Base-by-base conservation (phyloP, 1,140 invertebrate genomes). In the Adoxophyes honmai region DNA sequence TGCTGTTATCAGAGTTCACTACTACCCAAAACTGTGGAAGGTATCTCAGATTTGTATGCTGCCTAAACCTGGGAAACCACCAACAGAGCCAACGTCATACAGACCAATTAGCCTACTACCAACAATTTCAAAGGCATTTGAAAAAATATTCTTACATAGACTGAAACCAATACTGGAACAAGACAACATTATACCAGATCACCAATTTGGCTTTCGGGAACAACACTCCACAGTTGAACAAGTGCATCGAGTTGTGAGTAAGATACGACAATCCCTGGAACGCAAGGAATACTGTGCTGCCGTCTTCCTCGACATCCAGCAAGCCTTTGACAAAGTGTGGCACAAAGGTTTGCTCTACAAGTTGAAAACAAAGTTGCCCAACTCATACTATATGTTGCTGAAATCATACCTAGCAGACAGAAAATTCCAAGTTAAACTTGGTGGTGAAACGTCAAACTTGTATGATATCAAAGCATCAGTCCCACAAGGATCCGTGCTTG, bases 1-100 rank as follows among this genome's bases (percentile, higher is more conserved):
- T n/a, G 33, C 52, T 9, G 33, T 55, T n/a, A 13, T 61, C n/a
- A 38, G 55, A 52, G 33, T 54, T 1, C 9, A 28, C 1, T 42
- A 57, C 11, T 56, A 15, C 11, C 59, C 54, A 3, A 18, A 18
- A 1, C n/a, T 61, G 4, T 61, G 59, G 54, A 54, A 53, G 48
- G 15, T 62, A 0, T 54, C 60, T 13, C 15, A 54, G 11, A 55
- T 62, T n/a, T 5, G 13, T 4, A 65, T 65, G 62, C 39, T 65
- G 1, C 38, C 11, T 1, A 65, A 58, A 39, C 55, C 55, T 8
- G 64, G 56, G 5, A 57, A 57, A 34, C n/a, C 16, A 6, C 9
- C 33, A 4, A 18, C 11, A 11, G 56, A 57, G 21, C 3, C 36
- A 21, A 37, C 4, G 9, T 57, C 34, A 1, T 52, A 52, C 15